Evolutionary conservation across 2,797 vertebrate species (phyloP), one percentile per base, ranked within the genome.

Genomic region (Neosilurus hyrtlii): DNA sequence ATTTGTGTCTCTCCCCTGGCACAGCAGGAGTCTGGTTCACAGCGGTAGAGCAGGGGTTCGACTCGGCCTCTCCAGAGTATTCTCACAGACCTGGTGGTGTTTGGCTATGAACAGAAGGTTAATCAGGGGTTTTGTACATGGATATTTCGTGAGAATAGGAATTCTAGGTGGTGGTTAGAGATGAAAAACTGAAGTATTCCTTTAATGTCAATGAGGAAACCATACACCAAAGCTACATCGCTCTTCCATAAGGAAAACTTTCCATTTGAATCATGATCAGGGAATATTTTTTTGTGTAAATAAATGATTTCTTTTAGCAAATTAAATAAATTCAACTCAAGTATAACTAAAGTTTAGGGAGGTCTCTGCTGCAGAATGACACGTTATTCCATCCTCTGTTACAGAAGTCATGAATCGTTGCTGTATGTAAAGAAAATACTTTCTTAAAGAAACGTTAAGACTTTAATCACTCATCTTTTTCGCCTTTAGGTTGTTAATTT

Each of bases 301-400:
- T 30, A 35, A 22, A 56, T 7, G 20, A 35, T 75, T 37, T n/a
- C n/a, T 75, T 14, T 9, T 12, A 75, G 56, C 56, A 1, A 61
- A 37, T 56, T 52, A 10, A n/a, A 37, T 20, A 51, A 3, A 78
- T 3, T 9, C 24, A 18, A 3, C 10, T 20, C 3, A 78, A 3
- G 11, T 51, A 51, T 11, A 26, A 52, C 37, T 26, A 5, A 16
- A 12, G 15, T 9, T 78, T 20, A 2, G 4, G 57, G 6, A 77
- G 15, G 74, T 26, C 24, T 18, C 37, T 63, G 37, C 43, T 9
- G 77, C 26, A 11, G 65, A 82, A 79, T 70, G 49, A 62, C 37
- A 61, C 75, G 74, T 85, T 82, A 81, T 82, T 88, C 82, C 76
- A 20, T 68, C 51, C 37, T 80, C 75, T 83, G 56, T 74, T 10